phyloP scores from a whole-genome alignment of 2,888 invertebrate genomes.

The Pandemis corylana region DNA sequence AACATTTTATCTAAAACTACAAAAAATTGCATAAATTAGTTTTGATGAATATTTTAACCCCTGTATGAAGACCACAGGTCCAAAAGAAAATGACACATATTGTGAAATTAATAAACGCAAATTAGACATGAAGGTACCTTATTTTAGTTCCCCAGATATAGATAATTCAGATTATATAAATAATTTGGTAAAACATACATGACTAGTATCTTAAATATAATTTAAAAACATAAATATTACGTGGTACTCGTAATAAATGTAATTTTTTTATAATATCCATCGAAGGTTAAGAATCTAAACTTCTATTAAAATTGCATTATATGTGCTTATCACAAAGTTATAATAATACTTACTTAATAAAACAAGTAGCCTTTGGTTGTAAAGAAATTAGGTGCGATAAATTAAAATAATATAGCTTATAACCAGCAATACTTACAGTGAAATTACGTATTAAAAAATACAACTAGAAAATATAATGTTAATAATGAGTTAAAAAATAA shows the following conservation, averaged over 20 bases:
- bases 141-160: background rate
- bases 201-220: slow-evolving; percentile 2
- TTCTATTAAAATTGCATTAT: slow-evolving; percentile 1
- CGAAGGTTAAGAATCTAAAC: background rate
- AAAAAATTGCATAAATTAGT: background rate
- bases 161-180: background rate
- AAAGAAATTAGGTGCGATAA: slow-evolving; percentile 16
- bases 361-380: slow-evolving; percentile 18
- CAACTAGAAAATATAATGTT: background rate
- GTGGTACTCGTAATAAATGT: background rate
- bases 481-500: background rate
- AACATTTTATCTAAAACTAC: background rate
- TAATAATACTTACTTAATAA: slow-evolving; percentile 9
- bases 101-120: no score
- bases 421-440: slow-evolving; percentile 16
- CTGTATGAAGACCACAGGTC: no score
- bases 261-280: background rate
- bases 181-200: background rate
- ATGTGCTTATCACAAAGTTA: slow-evolving; percentile 6
- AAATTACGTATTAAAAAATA: background rate
- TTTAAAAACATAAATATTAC: background rate
- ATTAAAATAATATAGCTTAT: slow-evolving; percentile 9
- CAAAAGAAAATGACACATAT: no score
- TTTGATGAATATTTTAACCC: background rate
- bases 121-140: background rate